phyloP scores from a whole-genome alignment of 1,140 invertebrate genomes.

The Drosophila serrata region DNA sequence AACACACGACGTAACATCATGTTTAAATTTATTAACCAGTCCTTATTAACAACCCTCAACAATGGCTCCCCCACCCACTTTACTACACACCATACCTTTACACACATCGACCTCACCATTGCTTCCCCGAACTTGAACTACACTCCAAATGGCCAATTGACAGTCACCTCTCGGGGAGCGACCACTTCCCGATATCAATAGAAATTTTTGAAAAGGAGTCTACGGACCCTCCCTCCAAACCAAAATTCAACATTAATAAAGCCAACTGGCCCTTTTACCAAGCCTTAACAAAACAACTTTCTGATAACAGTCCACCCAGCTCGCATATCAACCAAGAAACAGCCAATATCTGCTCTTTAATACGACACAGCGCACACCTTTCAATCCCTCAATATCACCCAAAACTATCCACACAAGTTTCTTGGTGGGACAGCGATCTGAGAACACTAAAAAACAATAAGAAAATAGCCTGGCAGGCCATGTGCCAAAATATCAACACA shows the following conservation, averaged over 20 bases:
- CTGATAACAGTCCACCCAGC: background rate
- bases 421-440: conserved; percentile 21
- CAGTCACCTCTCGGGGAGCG: too few relatives aligned
- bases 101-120: too few relatives aligned
- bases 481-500: background rate
- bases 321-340: conserved; percentile 8
- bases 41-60: background rate
- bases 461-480: conserved; percentile 4
- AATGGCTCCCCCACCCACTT: too few relatives aligned
- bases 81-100: background rate
- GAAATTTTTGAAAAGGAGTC: too few relatives aligned
- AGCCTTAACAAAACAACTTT: background rate
- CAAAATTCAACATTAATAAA: background rate
- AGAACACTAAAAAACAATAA: conserved; percentile 22
- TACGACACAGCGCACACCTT: background rate
- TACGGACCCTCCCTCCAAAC: background rate
- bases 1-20: background rate
- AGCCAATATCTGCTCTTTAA: background rate
- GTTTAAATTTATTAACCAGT: conserved; percentile 17
- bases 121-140: too few relatives aligned
- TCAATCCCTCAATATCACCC: background rate
- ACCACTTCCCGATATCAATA: too few relatives aligned
- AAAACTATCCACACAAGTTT: conserved; percentile 16
- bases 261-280: background rate
- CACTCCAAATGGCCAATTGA: too few relatives aligned